phyloP scores from a whole-genome alignment of 92 coral and sea anemone species.

The Anthopleura xanthogrammica region DNA sequence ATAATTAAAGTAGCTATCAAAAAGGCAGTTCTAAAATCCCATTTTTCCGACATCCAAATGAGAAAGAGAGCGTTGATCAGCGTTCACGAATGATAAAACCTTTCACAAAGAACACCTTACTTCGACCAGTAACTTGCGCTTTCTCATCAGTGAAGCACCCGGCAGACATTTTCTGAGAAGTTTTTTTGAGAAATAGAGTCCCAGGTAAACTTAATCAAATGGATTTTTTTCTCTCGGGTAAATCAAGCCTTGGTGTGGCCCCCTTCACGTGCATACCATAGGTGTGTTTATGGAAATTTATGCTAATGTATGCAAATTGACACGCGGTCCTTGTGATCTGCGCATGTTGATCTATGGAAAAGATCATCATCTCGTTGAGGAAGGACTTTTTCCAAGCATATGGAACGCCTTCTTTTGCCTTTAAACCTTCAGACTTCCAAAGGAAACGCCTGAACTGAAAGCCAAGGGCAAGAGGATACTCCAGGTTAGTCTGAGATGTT shows the following conservation, averaged over 20 bases:
- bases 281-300: slow-evolving; percentile 15
- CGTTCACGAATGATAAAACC: no score
- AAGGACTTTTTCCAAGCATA: slow-evolving; percentile 27
- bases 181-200: no score
- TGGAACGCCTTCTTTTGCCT: slow-evolving; percentile 3
- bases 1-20: no score
- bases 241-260: not conserved
- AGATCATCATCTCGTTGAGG: slow-evolving; percentile 31
- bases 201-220: no score
- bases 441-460: not conserved
- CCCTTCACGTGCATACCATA: not conserved
- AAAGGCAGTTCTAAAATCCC: no score
- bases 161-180: no score
- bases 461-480: not conserved
- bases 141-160: no score
- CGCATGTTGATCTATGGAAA: slow-evolving; percentile 34
- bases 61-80: no score
- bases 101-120: no score
- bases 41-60: no score
- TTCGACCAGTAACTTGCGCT: no score
- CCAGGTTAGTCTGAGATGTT: not conserved
- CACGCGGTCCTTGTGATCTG: slow-evolving; percentile 42
- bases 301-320: slow-evolving; percentile 29
- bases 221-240: no score
- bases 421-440: not conserved